phyloP scores from a whole-genome alignment of 2,888 invertebrate species.

The Agrenia bidenticulata region DNA sequence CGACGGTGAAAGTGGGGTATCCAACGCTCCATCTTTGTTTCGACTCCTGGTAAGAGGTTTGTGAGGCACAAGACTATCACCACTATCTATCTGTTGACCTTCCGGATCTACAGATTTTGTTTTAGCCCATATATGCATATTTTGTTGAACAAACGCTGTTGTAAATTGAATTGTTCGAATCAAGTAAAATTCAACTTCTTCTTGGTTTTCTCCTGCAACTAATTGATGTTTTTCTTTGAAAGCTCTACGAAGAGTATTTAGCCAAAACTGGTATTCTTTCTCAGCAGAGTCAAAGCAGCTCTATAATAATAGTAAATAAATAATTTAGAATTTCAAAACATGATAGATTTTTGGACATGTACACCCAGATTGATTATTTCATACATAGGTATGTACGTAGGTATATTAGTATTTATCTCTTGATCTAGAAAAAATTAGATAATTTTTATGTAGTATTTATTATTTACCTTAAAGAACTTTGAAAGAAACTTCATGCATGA shows the following conservation, averaged over 20 bases:
- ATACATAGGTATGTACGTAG: too few species aligned
- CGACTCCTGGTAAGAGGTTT: background rate
- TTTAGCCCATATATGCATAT: background rate
- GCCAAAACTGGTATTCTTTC: slow-evolving; percentile 30
- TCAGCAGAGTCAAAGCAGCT: slow-evolving; percentile 11
- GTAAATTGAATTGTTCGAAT: slow-evolving; percentile 31
- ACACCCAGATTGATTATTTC: too few species aligned
- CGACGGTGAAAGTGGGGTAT: background rate
- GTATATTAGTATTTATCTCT: too few species aligned
- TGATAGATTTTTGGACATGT: too few species aligned
- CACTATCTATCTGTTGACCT: background rate
- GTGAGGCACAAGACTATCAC: background rate
- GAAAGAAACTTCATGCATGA: slow-evolving; percentile 40
- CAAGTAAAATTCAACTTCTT: slow-evolving; percentile 11
- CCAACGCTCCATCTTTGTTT: background rate
- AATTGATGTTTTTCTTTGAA: background rate
- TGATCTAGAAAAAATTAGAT: too few species aligned
- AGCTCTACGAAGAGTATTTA: slow-evolving; percentile 10
- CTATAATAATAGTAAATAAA: background rate
- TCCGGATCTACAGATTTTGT: background rate
- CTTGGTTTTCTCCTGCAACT: background rate
- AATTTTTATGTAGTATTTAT: background rate
- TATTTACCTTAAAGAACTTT: slow-evolving; percentile 37
- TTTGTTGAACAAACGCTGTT: slow-evolving; percentile 14
- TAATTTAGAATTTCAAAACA: too few species aligned